Percentiles rank a stretch among this genome's conserved stretches.
phyloP scores from a whole-genome alignment of 37 sponge, comb jelly and placozoan species.

The Axinella damicornis region DNA sequence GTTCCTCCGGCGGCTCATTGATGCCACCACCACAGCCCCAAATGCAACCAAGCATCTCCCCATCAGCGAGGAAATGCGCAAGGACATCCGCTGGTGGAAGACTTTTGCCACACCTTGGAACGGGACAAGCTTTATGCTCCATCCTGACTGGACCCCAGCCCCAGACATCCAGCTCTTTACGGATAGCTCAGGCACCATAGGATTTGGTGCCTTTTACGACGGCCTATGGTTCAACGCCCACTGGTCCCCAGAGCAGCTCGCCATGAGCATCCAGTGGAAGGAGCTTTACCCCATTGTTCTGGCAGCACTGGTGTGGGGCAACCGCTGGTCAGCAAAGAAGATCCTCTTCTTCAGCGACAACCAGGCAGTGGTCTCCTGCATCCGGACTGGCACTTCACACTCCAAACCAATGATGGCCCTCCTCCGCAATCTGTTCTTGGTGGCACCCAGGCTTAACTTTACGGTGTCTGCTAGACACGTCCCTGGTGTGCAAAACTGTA shows the following conservation, averaged over 20 bases:
- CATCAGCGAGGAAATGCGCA: background rate
- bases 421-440: background rate
- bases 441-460: slow-evolving; percentile 11
- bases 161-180: background rate
- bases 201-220: too few relatives aligned
- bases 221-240: background rate
- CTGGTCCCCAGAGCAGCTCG: background rate
- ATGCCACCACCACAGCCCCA: background rate
- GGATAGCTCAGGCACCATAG: slow-evolving; percentile 30
- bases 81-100: background rate
- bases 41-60: too few relatives aligned
- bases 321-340: background rate
- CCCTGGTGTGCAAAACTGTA: slow-evolving; percentile 12
- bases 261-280: slow-evolving; percentile 20
- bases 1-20: background rate
- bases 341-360: slow-evolving; percentile 33
- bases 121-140: background rate
- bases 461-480: slow-evolving; percentile 16
- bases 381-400: background rate
- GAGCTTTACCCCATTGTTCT: slow-evolving; percentile 33
- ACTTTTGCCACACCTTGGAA: background rate
- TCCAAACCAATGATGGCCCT: background rate
- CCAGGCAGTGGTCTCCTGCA: slow-evolving; percentile 9
- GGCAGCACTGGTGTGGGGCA: slow-evolving; percentile 33
- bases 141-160: background rate